These are phyloP conservation scores for Solenodon paradoxus DNA, from an alignment of 2,113 vertebrate species.

Conservation along the genomic window DNA sequence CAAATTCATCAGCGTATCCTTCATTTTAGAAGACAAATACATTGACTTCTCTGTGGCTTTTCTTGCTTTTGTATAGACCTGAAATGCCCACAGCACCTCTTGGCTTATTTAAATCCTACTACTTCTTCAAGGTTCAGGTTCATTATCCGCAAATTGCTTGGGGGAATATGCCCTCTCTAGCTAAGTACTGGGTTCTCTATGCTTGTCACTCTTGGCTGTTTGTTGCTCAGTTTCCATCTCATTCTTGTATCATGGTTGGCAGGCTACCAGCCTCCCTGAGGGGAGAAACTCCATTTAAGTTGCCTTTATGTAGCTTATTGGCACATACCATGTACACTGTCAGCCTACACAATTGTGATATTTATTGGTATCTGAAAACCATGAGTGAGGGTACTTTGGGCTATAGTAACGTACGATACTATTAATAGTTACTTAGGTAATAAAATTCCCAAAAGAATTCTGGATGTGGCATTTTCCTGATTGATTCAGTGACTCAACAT, in stretches of 20 bases:
- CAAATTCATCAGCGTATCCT: background rate
- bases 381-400: background rate
- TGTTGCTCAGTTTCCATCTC: background rate
- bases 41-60: background rate
- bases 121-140: background rate
- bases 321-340: background rate
- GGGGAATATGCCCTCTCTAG: background rate
- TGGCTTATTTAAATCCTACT: background rate
- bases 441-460: background rate
- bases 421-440: background rate
- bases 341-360: background rate
- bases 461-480: background rate
- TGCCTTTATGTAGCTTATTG: background rate
- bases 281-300: background rate
- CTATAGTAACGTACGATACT: background rate
- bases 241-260: background rate
- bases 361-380: background rate
- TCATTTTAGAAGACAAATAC: background rate
- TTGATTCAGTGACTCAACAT: background rate
- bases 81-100: background rate
- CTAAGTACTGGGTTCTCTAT: background rate
- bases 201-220: background rate
- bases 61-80: background rate
- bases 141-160: background rate
- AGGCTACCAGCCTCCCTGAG: background rate